Evolutionary conservation across 2,888 invertebrate genomes (phyloP), one percentile per base, ranked within the genome.

Genomic region (Phyto melanocephala): DNA sequence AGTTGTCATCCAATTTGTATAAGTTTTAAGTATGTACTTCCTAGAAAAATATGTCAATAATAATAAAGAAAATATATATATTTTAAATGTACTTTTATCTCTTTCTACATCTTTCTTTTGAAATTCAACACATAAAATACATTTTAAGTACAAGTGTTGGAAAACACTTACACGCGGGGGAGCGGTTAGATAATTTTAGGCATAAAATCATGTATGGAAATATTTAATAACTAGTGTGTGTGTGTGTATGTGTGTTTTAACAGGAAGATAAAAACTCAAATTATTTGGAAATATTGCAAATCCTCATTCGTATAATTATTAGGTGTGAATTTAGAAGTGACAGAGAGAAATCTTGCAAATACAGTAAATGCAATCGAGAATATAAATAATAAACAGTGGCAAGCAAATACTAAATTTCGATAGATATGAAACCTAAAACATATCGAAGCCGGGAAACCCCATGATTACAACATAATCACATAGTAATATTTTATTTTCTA

Each of bases 31-130:
- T 72, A 42, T 58, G 40, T 67, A 58, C 72, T 72, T 79, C 79
- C 72, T 72, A 11, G 50, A 13, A 72, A 72, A 72, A 79, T 67
- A 60, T 79, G 79, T 79, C 79, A 79, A 79, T 79, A 79, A 47
- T 77, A 70, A 77, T 67, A 58, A 62, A 28, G 35, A n/a, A 68
- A 77, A 68, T 75, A 75, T 75, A 56, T 6, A 75, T 67, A 56
- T 63, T 63, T 78, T 77, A 28, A 60, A 78, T 47, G 22, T 35
- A 70, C 47, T 65, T 78, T 63, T 78, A 78, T 78, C 65, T 56
- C 11, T 62, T 40, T 13, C 35, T 37, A 40, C 37, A 28, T 47
- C 56, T 50, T 28, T 45, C 50, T 47, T 78, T 63, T 67, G 7
- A 71, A 70, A 56, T 63, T 56, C 63, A 17, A 78, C 70, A 65